Evolutionary conservation across 2,888 invertebrate species (phyloP).

Genomic region (Pediacus dermestoides): DNA sequence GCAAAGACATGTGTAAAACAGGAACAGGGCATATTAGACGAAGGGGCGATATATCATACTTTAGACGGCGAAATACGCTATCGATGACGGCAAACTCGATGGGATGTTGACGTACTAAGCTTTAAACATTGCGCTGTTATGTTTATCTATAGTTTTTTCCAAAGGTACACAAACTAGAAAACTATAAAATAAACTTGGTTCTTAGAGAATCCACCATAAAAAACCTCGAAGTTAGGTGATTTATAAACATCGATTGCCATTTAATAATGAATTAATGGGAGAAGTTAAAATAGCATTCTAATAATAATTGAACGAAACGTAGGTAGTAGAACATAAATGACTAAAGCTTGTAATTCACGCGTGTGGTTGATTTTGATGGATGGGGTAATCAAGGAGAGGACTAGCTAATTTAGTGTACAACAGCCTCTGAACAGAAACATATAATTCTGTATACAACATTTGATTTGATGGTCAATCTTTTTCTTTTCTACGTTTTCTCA

Average conservation of each 20-base stretch:
- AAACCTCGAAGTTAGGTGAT: too few relatives aligned
- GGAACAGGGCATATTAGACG: constrained; percentile 39
- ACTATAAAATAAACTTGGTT: too few relatives aligned
- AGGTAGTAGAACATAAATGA: constrained; percentile 23
- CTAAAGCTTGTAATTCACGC: constrained; percentile 29
- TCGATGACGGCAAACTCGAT: constrained; percentile 34
- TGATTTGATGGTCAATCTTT: constrained; percentile 29
- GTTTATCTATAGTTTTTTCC: neutral
- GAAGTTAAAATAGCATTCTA: too few relatives aligned
- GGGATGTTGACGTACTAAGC: constrained; percentile 4
- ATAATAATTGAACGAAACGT: too few relatives aligned
- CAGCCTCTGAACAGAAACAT: constrained; percentile 34
- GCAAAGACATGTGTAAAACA: constrained; percentile 43
- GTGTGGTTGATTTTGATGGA: constrained; percentile 43
- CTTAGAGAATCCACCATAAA: too few relatives aligned
- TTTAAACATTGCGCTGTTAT: neutral
- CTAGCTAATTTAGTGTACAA: constrained; percentile 35
- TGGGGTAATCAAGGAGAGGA: constrained; percentile 40
- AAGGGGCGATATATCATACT: constrained; percentile 41
- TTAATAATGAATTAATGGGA: too few relatives aligned
- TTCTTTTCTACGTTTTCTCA: constrained; percentile 24
- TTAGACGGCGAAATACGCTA: constrained; percentile 35
- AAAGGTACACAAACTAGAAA: too few relatives aligned
- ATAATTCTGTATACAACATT: constrained; percentile 32
- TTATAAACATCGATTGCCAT: too few relatives aligned